Evolutionary conservation across 2,888 invertebrate species (phyloP).

Genomic region (Helicoverpa assulta): DNA sequence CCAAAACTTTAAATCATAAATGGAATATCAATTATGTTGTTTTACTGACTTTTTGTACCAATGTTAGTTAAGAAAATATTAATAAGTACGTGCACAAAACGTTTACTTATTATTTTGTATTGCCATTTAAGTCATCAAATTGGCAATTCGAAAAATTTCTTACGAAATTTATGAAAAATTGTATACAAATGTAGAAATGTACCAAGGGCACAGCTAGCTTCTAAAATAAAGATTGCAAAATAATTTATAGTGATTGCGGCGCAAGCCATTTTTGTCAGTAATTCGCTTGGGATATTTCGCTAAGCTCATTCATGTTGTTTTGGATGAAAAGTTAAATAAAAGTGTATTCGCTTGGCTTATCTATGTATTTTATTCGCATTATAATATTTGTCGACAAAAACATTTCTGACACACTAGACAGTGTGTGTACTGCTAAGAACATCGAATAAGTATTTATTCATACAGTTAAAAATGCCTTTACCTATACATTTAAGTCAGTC

Average conservation of each 20-base stretch:
- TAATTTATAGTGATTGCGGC: background rate
- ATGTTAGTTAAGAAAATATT: too few relatives aligned
- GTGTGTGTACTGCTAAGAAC: conserved; percentile 24
- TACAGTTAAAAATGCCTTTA: conserved; percentile 17
- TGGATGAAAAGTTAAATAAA: background rate
- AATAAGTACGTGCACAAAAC: too few relatives aligned
- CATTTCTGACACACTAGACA: background rate
- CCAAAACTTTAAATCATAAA: too few relatives aligned
- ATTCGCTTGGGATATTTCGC: background rate
- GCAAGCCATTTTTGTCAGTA: background rate
- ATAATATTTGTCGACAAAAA: background rate
- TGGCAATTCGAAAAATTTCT: too few relatives aligned
- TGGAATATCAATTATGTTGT: too few relatives aligned
- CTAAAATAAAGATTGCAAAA: background rate
- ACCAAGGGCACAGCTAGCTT: too few relatives aligned
- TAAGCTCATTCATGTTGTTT: background rate
- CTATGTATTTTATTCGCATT: conserved; percentile 1
- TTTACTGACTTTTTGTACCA: too few relatives aligned
- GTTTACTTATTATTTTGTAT: too few relatives aligned
- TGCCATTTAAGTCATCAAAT: too few relatives aligned
- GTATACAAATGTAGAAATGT: too few relatives aligned
- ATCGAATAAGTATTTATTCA: conserved; percentile 8
- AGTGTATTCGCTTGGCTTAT: background rate
- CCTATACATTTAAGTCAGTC: conserved; percentile 20
- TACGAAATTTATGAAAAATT: too few relatives aligned